phyloP scores from a whole-genome alignment of 2,888 invertebrate species.

The Ormyrus nitidulus region DNA sequence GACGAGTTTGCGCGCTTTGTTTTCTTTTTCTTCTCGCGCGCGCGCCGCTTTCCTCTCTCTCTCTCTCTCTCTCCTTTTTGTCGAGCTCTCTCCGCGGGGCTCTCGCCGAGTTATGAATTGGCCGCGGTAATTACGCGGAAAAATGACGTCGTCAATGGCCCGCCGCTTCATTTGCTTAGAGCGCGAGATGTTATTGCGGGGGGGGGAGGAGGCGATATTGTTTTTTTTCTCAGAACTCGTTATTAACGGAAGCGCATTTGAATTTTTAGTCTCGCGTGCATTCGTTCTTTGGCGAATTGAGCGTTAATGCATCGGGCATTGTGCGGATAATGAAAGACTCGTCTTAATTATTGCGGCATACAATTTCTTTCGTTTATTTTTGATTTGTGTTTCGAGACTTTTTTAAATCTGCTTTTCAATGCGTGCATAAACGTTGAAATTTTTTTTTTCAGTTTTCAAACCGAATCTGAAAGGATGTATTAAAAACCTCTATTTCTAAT shows the following conservation, averaged over 20 bases:
- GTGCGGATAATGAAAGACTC: too few species aligned
- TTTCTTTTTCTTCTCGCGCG: background rate
- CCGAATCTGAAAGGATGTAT: too few species aligned
- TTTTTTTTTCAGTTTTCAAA: too few species aligned
- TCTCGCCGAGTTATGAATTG: slow-evolving; percentile 11
- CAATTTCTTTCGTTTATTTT: too few species aligned
- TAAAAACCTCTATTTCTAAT: too few species aligned
- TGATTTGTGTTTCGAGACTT: too few species aligned
- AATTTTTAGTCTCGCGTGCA: background rate
- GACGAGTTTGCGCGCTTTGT: background rate
- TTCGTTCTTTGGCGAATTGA: background rate
- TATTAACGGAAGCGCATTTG: slow-evolving; percentile 5
- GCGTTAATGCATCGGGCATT: background rate
- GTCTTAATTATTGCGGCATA: too few species aligned
- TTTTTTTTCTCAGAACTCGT: slow-evolving; percentile 13
- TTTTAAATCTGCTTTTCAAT: too few species aligned
- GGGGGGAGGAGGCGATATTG: background rate
- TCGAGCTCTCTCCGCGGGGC: background rate
- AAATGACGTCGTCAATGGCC: slow-evolving; percentile 20
- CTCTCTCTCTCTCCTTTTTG: slow-evolving; percentile 33
- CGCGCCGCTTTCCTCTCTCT: too few species aligned
- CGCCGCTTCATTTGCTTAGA: slow-evolving; percentile 16
- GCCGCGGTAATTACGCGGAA: slow-evolving; percentile 40
- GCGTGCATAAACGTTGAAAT: too few species aligned
- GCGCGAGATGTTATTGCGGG: background rate